phyloP scores from a whole-genome alignment of 1,140 invertebrate genomes.

The Ctenoplectra terminalis region DNA sequence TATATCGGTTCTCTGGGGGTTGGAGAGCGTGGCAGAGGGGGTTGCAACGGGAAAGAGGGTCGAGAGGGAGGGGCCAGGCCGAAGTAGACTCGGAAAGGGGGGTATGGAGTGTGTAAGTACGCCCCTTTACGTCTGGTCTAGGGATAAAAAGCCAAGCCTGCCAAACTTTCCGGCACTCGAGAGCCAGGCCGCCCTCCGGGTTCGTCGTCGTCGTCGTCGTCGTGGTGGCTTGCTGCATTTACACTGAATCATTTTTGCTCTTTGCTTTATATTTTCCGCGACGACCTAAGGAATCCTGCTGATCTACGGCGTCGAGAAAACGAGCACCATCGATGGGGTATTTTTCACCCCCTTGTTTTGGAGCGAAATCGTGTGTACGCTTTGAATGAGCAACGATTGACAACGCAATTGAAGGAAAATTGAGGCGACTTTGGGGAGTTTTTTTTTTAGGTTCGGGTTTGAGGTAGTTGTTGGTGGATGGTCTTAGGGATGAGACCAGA shows the following conservation, averaged over 20 bases:
- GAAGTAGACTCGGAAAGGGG: slow-evolving; percentile 44
- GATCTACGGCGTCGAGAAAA: not conserved
- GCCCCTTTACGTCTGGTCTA: slow-evolving; percentile 67
- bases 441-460: too few relatives aligned
- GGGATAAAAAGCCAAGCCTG: slow-evolving; percentile 69
- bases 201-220: slow-evolving; percentile 32
- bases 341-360: not conserved
- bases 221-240: slow-evolving; percentile 47
- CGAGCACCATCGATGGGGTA: too few relatives aligned
- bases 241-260: slow-evolving; percentile 45
- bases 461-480: too few relatives aligned
- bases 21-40: not conserved
- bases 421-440: too few relatives aligned
- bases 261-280: not conserved
- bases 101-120: slow-evolving; percentile 61
- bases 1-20: slow-evolving; percentile 52
- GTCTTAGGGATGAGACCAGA: too few relatives aligned
- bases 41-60: not conserved
- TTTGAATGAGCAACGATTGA: not conserved
- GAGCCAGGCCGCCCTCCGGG: slow-evolving; percentile 55
- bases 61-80: slow-evolving; percentile 15
- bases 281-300: not conserved
- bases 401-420: not conserved
- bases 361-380: not conserved
- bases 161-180: slow-evolving; percentile 67